Percentiles rank a stretch among this genome's conserved stretches.
Evolutionary conservation across 2,113 vertebrate species (phyloP).

Genomic region (Tetrao urogallus): DNA sequence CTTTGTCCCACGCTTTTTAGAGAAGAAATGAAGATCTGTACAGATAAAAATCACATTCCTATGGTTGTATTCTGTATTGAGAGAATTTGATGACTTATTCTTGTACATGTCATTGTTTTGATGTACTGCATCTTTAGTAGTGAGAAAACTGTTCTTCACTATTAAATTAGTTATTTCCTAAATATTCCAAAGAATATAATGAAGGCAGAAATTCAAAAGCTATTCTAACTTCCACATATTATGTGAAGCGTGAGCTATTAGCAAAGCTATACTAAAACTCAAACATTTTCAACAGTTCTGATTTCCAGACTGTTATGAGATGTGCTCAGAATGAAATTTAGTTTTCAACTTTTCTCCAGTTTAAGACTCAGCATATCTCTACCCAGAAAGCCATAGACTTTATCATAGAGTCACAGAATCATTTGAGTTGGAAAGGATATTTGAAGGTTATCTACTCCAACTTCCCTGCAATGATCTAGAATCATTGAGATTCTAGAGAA

Average conservation of each 20-base stretch:
- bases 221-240: neutral
- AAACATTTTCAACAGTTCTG: neutral
- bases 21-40: neutral
- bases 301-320: neutral
- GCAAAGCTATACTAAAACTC: neutral
- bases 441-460: no score
- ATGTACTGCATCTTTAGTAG: neutral
- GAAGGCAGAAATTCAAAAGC: neutral
- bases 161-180: neutral
- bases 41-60: neutral
- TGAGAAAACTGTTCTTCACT: slow-evolving; percentile 2
- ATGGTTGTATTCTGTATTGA: neutral
- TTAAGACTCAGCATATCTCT: neutral
- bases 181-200: neutral
- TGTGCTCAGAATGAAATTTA: neutral
- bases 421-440: no score
- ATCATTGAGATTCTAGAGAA: no score
- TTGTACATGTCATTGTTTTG: neutral
- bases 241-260: neutral
- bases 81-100: neutral
- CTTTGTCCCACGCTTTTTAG: neutral
- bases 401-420: no score
- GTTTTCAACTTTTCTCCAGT: neutral
- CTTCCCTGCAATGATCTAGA: no score
- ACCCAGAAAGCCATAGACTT: neutral